Percentiles rank a stretch among this genome's conserved stretches.
These are phyloP conservation scores for Chelonus insularis DNA, from an alignment of 1,140 invertebrate genomes.

Conservation along the genomic window DNA sequence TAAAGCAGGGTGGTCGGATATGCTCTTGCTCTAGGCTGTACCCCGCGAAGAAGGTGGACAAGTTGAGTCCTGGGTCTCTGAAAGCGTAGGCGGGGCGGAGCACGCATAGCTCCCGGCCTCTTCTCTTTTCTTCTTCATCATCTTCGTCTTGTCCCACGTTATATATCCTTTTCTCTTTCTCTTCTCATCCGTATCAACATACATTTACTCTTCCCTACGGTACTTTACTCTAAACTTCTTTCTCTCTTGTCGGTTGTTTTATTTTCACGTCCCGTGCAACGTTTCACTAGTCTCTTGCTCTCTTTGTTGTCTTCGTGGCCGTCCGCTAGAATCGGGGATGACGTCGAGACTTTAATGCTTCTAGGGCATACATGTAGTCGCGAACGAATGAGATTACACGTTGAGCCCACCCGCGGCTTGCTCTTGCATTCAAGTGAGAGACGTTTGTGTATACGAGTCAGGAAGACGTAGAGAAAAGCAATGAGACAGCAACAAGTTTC, in stretches of 20 bases:
- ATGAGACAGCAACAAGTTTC: constrained; percentile 1
- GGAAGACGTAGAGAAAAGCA: background rate
- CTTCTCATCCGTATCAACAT: background rate
- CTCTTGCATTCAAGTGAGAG: constrained; percentile 24
- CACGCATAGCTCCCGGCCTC: constrained; percentile 61
- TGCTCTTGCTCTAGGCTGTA: constrained; percentile 54
- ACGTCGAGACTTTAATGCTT: constrained; percentile 48
- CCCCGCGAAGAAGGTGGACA: constrained; percentile 55
- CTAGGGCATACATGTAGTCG: constrained; percentile 37
- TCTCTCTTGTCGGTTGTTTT: constrained; percentile 31
- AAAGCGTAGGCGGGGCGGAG: constrained; percentile 60
- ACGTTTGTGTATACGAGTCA: background rate
- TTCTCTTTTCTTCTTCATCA: constrained; percentile 31
- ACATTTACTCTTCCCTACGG: background rate
- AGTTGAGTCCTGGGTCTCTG: constrained; percentile 57
- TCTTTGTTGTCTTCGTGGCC: constrained; percentile 42
- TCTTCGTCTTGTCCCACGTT: constrained; percentile 1
- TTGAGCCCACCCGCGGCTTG: constrained; percentile 39
- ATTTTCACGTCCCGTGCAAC: constrained; percentile 34
- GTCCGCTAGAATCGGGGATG: constrained; percentile 39
- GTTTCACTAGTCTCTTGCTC: background rate
- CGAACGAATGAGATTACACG: constrained; percentile 39
- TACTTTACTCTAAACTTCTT: background rate
- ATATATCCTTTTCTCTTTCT: constrained; percentile 1
- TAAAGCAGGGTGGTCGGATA: constrained; percentile 33